phyloP scores from a whole-genome alignment of 92 coral and sea anemone genomes.

The Epizoanthus fatuus region DNA sequence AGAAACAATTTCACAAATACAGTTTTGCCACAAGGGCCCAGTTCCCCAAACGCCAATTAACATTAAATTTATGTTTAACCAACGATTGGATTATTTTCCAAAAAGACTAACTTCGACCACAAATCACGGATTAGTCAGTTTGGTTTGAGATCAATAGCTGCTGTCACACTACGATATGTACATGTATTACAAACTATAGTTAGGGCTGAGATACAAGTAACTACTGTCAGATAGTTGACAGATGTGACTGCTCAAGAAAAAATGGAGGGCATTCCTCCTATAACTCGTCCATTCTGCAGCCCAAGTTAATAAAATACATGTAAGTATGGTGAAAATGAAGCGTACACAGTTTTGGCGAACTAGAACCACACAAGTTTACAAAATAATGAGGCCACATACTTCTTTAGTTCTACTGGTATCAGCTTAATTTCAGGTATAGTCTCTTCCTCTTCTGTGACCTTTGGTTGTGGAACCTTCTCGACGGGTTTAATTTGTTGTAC shows the following conservation, averaged over 20 bases:
- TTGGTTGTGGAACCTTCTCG: slow-evolving; percentile 14
- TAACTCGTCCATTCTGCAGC: no score
- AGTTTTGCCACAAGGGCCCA: not conserved
- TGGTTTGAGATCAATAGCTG: no score
- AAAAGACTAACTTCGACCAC: no score
- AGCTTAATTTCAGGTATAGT: slow-evolving; percentile 84
- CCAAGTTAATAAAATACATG: not conserved
- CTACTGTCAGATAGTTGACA: no score
- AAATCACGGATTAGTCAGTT: no score
- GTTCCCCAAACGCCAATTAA: not conserved
- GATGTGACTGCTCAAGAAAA: not conserved
- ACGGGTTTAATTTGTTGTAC: slow-evolving; percentile 10
- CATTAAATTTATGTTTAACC: no score
- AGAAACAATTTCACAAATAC: not conserved
- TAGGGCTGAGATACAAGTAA: no score
- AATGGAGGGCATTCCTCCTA: not conserved
- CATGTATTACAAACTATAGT: no score
- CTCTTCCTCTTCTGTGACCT: slow-evolving; percentile 48
- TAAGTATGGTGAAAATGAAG: not conserved
- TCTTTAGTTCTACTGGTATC: slow-evolving; percentile 82
- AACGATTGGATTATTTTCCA: no score
- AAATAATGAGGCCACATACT: slow-evolving; percentile 52
- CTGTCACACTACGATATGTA: no score
- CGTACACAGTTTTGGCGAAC: no score
- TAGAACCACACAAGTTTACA: not conserved